Conservation (phyloP, 2,797 vertebrate genomes). For the Pantherophis alleghaniensis region DNA sequence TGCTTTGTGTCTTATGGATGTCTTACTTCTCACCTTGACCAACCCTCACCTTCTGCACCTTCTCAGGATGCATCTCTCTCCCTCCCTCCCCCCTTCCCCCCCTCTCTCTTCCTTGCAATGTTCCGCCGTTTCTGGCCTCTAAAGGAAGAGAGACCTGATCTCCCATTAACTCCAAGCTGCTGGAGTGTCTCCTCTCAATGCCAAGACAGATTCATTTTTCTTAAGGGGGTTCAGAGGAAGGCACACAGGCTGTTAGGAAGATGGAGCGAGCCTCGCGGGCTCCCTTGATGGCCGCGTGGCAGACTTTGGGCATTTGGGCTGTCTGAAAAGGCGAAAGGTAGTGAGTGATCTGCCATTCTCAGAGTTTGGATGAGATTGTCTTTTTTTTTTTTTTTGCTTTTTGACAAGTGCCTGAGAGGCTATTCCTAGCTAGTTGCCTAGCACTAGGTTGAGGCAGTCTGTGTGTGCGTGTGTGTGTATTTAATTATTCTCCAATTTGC, state of each 20-base stretch:
- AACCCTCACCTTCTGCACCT: slow-evolving; percentile 3
- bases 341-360: neutral
- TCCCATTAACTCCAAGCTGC: slow-evolving; percentile 30
- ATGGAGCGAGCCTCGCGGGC: slow-evolving; percentile 25
- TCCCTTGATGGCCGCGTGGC: neutral
- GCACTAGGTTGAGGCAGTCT: neutral
- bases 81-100: no score
- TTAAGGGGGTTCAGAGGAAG: slow-evolving; percentile 43
- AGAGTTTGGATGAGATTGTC: neutral
- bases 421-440: neutral
- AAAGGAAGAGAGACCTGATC: slow-evolving; percentile 4
- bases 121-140: neutral
- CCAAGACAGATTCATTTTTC: slow-evolving; percentile 41
- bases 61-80: neutral
- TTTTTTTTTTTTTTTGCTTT: no score
- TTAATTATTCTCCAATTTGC: neutral
- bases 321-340: neutral
- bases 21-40: slow-evolving; percentile 4
- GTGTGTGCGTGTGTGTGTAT: no score
- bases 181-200: slow-evolving; percentile 31
- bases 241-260: slow-evolving; percentile 43
- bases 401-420: neutral
- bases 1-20: rapidly evolving
- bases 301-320: neutral
- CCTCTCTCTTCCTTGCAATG: neutral